Base-by-base conservation (phyloP, 2,888 invertebrate genomes). In the Leptinotarsa rubiginosa region DNA sequence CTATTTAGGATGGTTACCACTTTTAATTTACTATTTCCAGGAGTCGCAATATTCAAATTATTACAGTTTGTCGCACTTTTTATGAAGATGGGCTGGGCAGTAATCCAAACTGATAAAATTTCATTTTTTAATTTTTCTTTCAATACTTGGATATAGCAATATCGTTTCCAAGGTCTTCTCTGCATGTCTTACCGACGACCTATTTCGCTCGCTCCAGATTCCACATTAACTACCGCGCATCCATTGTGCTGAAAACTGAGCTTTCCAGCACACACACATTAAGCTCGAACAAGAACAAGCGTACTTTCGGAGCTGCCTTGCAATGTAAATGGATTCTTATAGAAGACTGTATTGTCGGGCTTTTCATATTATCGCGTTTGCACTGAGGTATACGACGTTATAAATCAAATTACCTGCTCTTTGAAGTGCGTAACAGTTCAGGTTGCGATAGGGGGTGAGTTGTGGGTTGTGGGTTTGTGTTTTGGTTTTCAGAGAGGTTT, bases 341-440 rank as follows among this genome's bases (percentile, higher is more conserved):
- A 22, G 56, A 22, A 22, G 56, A 13, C 56, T 56, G 22, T 22
- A 56, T 56, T 56, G 56, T 56, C 15, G 56, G 22, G 56, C 12
- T 56, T 22, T 56, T 20, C 20, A 22, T 56, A 56, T 56, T 22
- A 56, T 56, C 56, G 56, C 13, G 20, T 2, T 56, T 56, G 13
- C 15, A 56, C 20, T 56, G 56, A 12, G 56, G 13, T 56, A 56
- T 56, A 22, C 20, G 56, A 20, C 56, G 25, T 56, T 56, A 22
- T 56, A 4, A 22, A 56, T 56, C 56, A 56, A 56, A 56, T 56
- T 56, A 56, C 20, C 22, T 56, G 56, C 56, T 56, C 56, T 56
- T 56, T 56, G 56, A 56, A 56, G 56, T 22, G 56, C 22, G 20
- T 18, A 56, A 56, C 20, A 13, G 20, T 56, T 56, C 13, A 22